Percentiles rank a stretch among this genome's conserved stretches.
These are phyloP conservation scores for Silurus meridionalis DNA, from an alignment of 2,113 vertebrate genomes.

Conservation along the genomic window DNA sequence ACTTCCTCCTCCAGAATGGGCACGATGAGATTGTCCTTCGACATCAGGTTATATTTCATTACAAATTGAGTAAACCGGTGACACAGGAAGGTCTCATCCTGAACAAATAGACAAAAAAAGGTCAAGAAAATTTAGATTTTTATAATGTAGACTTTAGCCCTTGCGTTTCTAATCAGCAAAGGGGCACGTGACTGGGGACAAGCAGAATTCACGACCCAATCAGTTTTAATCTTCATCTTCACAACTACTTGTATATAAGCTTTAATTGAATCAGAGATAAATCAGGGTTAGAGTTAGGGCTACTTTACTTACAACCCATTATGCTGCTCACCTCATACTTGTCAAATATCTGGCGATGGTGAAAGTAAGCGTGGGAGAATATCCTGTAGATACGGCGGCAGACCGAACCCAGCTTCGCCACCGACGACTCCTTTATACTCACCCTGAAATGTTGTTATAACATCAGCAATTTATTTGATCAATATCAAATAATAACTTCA, in stretches of 20 bases:
- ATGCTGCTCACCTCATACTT: slow-evolving; percentile 89
- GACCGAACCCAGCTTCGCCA: slow-evolving; percentile 98
- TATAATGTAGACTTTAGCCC: neutral
- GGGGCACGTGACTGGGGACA: neutral
- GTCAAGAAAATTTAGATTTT: neutral
- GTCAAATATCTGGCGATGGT: slow-evolving; percentile 99
- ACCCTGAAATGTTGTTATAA: slow-evolving; percentile 74
- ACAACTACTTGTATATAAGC: too few relatives aligned
- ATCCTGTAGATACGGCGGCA: slow-evolving; percentile 99
- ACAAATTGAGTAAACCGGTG: slow-evolving; percentile 98
- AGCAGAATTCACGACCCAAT: neutral
- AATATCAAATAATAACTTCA: neutral
- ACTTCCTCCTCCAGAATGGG: slow-evolving; percentile 98
- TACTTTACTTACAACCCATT: neutral
- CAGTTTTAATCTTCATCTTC: neutral
- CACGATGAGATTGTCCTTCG: slow-evolving; percentile 99
- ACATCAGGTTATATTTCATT: slow-evolving; percentile 99
- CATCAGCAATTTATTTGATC: too few relatives aligned
- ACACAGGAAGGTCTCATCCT: slow-evolving; percentile 99
- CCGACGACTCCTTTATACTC: slow-evolving; percentile 99
- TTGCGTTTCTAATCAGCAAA: neutral
- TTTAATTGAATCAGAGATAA: too few relatives aligned
- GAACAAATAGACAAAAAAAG: neutral
- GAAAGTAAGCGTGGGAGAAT: slow-evolving; percentile 99
- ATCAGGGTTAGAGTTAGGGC: too few relatives aligned